Base-by-base conservation (phyloP, 2,888 invertebrate genomes). In the Automeris io region DNA sequence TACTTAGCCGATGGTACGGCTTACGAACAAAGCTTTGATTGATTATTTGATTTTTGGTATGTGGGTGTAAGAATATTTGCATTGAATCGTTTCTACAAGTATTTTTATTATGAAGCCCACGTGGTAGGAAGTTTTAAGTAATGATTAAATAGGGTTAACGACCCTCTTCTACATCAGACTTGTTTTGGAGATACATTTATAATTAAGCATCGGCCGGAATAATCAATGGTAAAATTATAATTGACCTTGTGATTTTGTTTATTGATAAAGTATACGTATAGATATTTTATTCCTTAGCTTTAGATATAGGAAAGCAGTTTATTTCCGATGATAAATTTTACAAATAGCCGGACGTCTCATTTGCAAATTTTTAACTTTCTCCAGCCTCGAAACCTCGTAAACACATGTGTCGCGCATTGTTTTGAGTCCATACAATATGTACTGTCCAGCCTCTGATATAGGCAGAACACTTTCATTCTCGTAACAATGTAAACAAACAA, bases 381-480 rank as follows among this genome's bases (percentile, higher is more conserved):
- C 82, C 83, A 83, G 79, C 83, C 86, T 79, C 80, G 67, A 73
- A 82, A 86, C 85, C 83, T 74, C 80, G 71, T 75, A 87, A 64
- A 50, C 51, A 57, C 57, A 58, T 61, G 65, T 64, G 72, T 54
- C 61, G 57, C 51, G 66, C 76, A 79, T 82, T 83, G 80, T 82
- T 77, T 77, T 67, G 57, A 67, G 60, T 60, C 59, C 61, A 59
- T 61, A 51, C 63, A 56, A 61, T 57, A 57, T 21, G 18, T 12
- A 33, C 55, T 61, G 65, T 29, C 16, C 16, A n/a, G 4, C 4
- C n/a, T 16, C 8, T 16, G 8, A 16, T 16, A 29, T 16, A 16
- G 29, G 29, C 16, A 16, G 5, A 29, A n/a, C 16, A 16, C 16
- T 16, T 24, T 29, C 13, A 13, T 16, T 29, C 6, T 29, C 16